These are phyloP conservation scores for Urocyon cinereoargenteus DNA, from an alignment of 2,797 vertebrate genomes.

Conservation along the genomic window DNA sequence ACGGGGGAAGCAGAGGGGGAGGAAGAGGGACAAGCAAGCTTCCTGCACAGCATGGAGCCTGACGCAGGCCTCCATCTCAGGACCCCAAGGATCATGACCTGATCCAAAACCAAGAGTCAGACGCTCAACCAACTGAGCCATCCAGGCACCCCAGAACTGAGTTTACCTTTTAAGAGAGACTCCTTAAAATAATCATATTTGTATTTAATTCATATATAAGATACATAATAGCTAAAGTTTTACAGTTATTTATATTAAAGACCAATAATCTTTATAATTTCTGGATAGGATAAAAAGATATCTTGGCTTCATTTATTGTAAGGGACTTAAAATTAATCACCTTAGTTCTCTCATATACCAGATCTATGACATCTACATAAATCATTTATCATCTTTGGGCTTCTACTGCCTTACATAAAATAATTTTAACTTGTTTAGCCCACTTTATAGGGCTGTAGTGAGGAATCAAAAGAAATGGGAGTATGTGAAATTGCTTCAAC, in stretches of 20 bases:
- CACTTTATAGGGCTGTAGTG: constrained; percentile 66
- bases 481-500: neutral
- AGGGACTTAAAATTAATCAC: constrained; percentile 58
- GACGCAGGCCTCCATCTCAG: neutral
- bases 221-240: constrained; percentile 44
- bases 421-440: constrained; percentile 47
- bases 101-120: neutral
- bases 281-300: constrained; percentile 10
- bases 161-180: constrained; percentile 23
- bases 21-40: neutral
- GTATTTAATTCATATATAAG: constrained; percentile 44
- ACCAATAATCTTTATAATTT: constrained; percentile 41
- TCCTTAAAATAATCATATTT: constrained; percentile 65
- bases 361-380: constrained; percentile 5
- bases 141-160: neutral
- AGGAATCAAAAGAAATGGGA: constrained; percentile 49
- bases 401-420: constrained; percentile 49
- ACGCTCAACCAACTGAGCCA: neutral
- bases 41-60: neutral
- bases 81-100: neutral
- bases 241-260: constrained; percentile 54
- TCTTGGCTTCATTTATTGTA: neutral
- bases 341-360: neutral
- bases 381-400: neutral
- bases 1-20: neutral